Evolutionary conservation across 2,888 invertebrate genomes (phyloP), one percentile per base, ranked within the genome.

Genomic region (Amiota minor): DNA sequence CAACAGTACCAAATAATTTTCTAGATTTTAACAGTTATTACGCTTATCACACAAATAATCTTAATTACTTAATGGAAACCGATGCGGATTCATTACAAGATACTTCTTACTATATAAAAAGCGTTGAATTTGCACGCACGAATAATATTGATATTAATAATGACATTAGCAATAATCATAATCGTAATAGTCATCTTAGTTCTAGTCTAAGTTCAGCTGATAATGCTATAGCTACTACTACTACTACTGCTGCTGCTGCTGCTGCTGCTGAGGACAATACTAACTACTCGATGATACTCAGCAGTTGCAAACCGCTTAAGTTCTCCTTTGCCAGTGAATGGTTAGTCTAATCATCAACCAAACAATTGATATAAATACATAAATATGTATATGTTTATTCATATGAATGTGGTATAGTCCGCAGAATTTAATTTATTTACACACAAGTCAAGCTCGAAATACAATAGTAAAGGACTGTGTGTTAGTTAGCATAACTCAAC

Each of bases 261-360:
- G 61, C 75, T 72, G 75, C 78, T 76, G 76, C 81, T 82, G 86
- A 85, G 87, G 89, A 88, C 85, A 89, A 89, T 88, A 89, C 88
- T 86, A 89, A 88, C 80, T 86, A 86, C 80, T 80, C 83, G 78
- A 82, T 83, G 78, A 84, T 87, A 84, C 86, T 90, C 84, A 87
- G 85, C 85, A 87, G 88, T 84, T 88, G 86, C 80, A 88, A 88
- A 78, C 88, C 89, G 79, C 87, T 90, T 75, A 86, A 87, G 74
- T 88, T 89, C 76, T 87, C 89, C 50, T 86, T 89, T 81, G 88
- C 90, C 75, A 89, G 89, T 78, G 90, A 90, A 79, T 90, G 90
- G 89, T 86, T 90, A 75, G 90, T 90, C 78, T 90, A 84, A 77
- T 73, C n/a, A 16, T 49, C 46, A 47, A 18, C 20, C 10, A n/a